Percentiles rank a stretch among this genome's conserved stretches.
These are phyloP conservation scores for Mormyrops boulengeri DNA, from an alignment of 2,797 vertebrate species.

Conservation along the genomic window DNA sequence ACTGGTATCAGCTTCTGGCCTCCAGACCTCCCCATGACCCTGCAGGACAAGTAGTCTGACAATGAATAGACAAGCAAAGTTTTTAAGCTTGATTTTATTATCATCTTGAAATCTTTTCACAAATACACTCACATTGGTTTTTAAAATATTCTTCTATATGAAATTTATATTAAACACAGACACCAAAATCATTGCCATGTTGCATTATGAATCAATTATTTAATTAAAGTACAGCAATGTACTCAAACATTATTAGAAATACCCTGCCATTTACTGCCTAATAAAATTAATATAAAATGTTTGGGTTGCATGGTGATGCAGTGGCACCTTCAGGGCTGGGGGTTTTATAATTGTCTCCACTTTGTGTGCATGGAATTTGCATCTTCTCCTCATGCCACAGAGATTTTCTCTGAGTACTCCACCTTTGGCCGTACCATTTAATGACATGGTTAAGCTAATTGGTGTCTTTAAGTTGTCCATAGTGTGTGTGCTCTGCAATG, in stretches of 20 bases:
- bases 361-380: neutral
- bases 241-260: constrained; percentile 54
- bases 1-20: neutral
- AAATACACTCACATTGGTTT: constrained; percentile 32
- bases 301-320: neutral
- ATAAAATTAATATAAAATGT: constrained; percentile 30
- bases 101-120: constrained; percentile 36
- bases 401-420: neutral
- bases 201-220: constrained; percentile 33
- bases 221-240: constrained; percentile 56
- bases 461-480: neutral
- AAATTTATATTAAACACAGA: constrained; percentile 31
- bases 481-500: neutral
- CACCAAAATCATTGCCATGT: constrained; percentile 26
- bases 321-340: neutral
- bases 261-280: constrained; percentile 57
- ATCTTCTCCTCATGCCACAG: neutral
- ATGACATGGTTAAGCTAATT: neutral
- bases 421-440: neutral
- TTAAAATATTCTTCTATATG: constrained; percentile 23
- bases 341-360: neutral
- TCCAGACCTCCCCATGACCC: neutral
- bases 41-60: neutral
- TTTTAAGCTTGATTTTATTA: constrained; percentile 44
- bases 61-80: neutral